Evolutionary conservation across 2,113 vertebrate species (phyloP).

Genomic region (Cnemophilus loriae): DNA sequence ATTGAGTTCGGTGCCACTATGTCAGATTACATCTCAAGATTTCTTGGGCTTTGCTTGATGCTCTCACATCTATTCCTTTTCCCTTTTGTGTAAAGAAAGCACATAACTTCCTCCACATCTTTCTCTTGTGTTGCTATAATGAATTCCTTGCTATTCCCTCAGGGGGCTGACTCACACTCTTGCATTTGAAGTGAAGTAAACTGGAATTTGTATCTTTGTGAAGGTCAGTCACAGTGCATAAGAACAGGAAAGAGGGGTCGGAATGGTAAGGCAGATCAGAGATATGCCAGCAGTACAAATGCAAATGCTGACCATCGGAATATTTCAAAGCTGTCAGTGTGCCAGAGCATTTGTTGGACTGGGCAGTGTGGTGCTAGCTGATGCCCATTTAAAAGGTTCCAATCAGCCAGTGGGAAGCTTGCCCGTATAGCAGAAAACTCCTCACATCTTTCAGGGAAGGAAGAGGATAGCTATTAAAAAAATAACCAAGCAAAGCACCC

Average conservation of each 20-base stretch:
- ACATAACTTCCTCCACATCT: constrained; percentile 53
- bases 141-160: constrained; percentile 60
- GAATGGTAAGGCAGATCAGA: constrained; percentile 44
- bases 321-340: constrained; percentile 27
- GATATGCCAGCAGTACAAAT: not conserved
- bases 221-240: constrained; percentile 50
- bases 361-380: not conserved
- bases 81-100: constrained; percentile 43
- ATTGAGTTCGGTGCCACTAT: not conserved
- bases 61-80: constrained; percentile 21
- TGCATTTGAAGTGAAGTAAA: constrained; percentile 37
- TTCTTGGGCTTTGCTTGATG: constrained; percentile 45
- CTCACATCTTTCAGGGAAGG: constrained; percentile 7
- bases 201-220: constrained; percentile 56
- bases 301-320: constrained; percentile 34
- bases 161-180: constrained; percentile 50
- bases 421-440: not conserved
- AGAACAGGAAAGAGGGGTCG: constrained; percentile 59
- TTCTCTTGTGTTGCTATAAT: constrained; percentile 52
- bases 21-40: constrained; percentile 42
- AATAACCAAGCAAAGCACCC: not conserved
- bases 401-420: constrained; percentile 23
- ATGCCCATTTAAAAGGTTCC: constrained; percentile 38
- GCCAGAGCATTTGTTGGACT: not conserved
- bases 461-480: not conserved